A percentile compares a stretch with the other conserved stretches of the same genome.
Conservation (phyloP, 2,113 vertebrate genomes). For the Hyperopisus bebe region DNA sequence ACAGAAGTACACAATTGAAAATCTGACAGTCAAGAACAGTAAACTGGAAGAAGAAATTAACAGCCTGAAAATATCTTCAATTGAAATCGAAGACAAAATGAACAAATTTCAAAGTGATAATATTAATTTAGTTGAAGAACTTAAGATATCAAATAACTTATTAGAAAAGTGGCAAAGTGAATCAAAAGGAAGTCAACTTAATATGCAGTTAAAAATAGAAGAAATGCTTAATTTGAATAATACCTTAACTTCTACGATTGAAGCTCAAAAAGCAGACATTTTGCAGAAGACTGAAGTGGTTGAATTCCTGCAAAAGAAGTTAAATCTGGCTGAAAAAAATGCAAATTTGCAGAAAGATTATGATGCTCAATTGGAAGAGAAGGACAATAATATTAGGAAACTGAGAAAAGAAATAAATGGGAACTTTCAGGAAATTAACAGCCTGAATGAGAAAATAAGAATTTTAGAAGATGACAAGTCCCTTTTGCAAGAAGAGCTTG, state of each 20-base stretch:
- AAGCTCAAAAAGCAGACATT: constrained; percentile 57
- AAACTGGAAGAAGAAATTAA: constrained; percentile 55
- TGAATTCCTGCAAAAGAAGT: constrained; percentile 49
- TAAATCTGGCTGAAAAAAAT: constrained; percentile 42
- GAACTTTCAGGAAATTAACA: constrained; percentile 57
- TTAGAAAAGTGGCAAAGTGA: constrained; percentile 57
- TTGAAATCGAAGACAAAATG: constrained; percentile 50
- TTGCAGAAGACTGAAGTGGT: constrained; percentile 52
- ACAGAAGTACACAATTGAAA: constrained; percentile 33
- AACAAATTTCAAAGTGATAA: constrained; percentile 59
- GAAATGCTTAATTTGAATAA: constrained; percentile 57
- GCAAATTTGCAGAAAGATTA: constrained; percentile 46
- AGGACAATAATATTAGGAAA: constrained; percentile 46
- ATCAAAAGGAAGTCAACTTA: constrained; percentile 49
- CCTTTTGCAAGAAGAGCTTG: constrained; percentile 76
- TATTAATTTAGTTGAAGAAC: constrained; percentile 41
- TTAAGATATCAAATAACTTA: constrained; percentile 47
- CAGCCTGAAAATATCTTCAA: constrained; percentile 50
- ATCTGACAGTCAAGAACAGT: constrained; percentile 53
- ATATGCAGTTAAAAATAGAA: constrained; percentile 59
- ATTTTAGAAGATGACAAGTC: constrained; percentile 78
- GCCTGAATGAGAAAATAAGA: constrained; percentile 69
- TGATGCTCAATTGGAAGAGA: constrained; percentile 47
- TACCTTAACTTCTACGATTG: constrained; percentile 51
- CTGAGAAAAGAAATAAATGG: constrained; percentile 49